phyloP scores from a whole-genome alignment of 2,113 vertebrate species.

The Pontoporia blainvillei region DNA sequence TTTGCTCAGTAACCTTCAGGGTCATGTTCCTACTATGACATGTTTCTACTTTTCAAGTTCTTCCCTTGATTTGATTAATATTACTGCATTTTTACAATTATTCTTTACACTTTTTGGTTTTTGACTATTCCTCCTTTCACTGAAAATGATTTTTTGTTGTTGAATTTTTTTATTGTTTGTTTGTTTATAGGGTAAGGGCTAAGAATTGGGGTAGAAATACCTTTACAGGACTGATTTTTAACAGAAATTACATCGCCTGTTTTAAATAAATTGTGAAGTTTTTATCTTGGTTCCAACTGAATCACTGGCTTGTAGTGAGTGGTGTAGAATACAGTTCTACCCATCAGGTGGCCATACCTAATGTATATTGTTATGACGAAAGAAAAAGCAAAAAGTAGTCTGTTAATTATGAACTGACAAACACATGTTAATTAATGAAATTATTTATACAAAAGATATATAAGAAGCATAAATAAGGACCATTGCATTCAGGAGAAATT shows the following conservation, averaged over 20 bases:
- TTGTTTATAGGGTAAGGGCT: not conserved
- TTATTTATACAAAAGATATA: not conserved
- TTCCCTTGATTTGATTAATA: not conserved
- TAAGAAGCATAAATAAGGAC: not conserved
- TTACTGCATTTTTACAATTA: not conserved
- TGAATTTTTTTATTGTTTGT: not conserved
- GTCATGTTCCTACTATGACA: not conserved
- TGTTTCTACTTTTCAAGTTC: not conserved
- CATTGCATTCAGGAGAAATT: not conserved
- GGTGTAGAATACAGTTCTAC: not conserved
- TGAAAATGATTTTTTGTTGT: not conserved
- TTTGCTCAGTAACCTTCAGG: not conserved
- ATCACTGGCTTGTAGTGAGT: not conserved
- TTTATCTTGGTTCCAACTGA: not conserved
- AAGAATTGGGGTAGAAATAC: not conserved
- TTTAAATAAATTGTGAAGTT: conserved; percentile 11
- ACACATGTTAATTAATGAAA: not conserved
- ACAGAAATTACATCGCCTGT: not conserved
- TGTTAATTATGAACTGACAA: not conserved
- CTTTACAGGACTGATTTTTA: not conserved
- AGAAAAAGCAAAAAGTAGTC: not conserved
- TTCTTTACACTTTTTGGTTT: not conserved
- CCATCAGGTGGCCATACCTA: not conserved
- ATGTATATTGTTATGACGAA: not conserved
- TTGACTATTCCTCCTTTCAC: not conserved